Percentiles rank a stretch among this genome's conserved stretches.
phyloP scores from a whole-genome alignment of 2,888 invertebrate species.

The Selenia dentaria region DNA sequence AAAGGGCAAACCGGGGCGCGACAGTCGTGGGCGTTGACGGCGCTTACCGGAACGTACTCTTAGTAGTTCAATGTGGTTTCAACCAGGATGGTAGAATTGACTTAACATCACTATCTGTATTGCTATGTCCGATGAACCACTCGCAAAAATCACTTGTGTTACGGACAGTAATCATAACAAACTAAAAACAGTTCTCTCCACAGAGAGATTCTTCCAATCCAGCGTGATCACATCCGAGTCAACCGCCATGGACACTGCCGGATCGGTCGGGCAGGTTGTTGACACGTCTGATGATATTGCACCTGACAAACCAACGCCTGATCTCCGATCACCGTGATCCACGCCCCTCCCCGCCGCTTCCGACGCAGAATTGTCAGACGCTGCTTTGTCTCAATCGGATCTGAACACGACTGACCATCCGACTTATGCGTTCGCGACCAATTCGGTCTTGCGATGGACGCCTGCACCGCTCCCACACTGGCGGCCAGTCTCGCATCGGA shows the following conservation, averaged over 20 bases:
- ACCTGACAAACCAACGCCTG: conserved; percentile 74
- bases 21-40: too few relatives aligned
- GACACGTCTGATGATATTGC: conserved; percentile 71
- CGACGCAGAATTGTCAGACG: conserved; percentile 31
- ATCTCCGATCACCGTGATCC: conserved; percentile 76
- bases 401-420: conserved; percentile 9
- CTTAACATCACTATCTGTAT: too few relatives aligned
- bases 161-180: conserved; percentile 23
- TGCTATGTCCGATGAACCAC: too few relatives aligned
- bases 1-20: too few relatives aligned
- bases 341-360: conserved; percentile 41
- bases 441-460: conserved; percentile 66
- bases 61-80: too few relatives aligned
- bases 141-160: conserved; percentile 5
- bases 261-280: conserved; percentile 56
- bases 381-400: conserved; percentile 17
- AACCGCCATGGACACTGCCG: conserved; percentile 81
- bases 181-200: conserved; percentile 36
- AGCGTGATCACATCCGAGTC: conserved; percentile 84
- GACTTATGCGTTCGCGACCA: conserved; percentile 18
- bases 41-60: too few relatives aligned
- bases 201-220: conserved; percentile 87
- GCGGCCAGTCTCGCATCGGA: conserved; percentile 74
- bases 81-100: too few relatives aligned
- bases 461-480: conserved; percentile 78